phyloP scores from a whole-genome alignment of 1,140 invertebrate genomes.

The Cydia strobilella region DNA sequence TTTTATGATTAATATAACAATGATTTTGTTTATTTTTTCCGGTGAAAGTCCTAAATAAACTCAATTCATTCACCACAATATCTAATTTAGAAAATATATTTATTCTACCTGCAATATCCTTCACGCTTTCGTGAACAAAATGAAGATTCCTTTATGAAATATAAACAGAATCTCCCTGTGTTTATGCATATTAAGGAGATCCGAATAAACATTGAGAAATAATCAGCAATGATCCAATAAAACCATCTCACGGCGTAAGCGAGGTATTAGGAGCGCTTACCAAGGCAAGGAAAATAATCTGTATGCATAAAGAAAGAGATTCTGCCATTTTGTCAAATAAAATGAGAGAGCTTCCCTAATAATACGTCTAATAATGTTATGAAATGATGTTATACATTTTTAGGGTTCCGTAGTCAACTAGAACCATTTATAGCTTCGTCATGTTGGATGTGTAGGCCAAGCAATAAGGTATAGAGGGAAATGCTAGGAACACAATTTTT shows the following conservation, averaged over 20 bases:
- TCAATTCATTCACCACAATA: too few species aligned
- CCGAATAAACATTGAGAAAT: constrained; percentile 22
- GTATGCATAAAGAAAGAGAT: neutral
- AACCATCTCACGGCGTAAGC: constrained; percentile 19
- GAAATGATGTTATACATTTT: too few species aligned
- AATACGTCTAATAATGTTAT: too few species aligned
- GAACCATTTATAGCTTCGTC: too few species aligned
- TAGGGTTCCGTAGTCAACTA: too few species aligned
- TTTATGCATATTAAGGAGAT: constrained; percentile 23
- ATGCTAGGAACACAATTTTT: too few species aligned
- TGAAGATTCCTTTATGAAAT: constrained; percentile 21
- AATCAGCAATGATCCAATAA: constrained; percentile 31
- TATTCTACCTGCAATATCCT: neutral
- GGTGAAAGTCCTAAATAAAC: too few species aligned
- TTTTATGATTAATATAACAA: too few species aligned
- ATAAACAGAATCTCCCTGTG: constrained; percentile 4
- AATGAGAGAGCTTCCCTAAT: neutral
- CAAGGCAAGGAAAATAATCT: neutral
- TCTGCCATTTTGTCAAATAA: neutral
- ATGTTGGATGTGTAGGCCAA: too few species aligned
- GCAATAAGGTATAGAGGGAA: too few species aligned
- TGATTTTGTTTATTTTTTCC: too few species aligned
- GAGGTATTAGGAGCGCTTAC: constrained; percentile 7
- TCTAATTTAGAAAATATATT: too few species aligned
- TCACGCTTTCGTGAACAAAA: constrained; percentile 9